Conservation (phyloP, 2,797 vertebrate genomes). For the Pangasius sanitwongsei region DNA sequence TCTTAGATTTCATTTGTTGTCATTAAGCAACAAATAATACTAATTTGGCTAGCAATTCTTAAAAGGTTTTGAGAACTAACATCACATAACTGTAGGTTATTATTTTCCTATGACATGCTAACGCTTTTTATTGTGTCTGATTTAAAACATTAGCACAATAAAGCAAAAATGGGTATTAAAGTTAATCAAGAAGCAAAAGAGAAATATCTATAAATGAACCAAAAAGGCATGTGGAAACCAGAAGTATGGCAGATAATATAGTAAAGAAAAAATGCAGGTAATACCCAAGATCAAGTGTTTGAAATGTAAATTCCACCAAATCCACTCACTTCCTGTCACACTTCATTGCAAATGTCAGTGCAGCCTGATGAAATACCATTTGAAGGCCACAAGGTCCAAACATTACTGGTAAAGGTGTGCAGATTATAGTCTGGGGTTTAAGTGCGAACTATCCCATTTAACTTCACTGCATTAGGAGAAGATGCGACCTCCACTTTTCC, state of each 20-base stretch:
- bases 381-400: slow-evolving; percentile 3
- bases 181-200: background rate
- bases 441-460: background rate
- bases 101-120: background rate
- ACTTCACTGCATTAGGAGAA: background rate
- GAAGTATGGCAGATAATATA: background rate
- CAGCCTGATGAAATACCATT: background rate
- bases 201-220: background rate
- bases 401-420: background rate
- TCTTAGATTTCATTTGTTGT: background rate
- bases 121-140: background rate
- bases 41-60: no score
- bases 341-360: background rate
- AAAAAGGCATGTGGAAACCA: background rate
- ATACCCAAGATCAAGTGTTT: slow-evolving; percentile 3
- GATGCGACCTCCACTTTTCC: slow-evolving; percentile 12
- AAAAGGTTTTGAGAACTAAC: no score
- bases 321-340: background rate
- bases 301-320: slow-evolving; percentile 7
- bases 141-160: background rate
- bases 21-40: background rate
- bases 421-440: background rate
- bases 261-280: background rate
- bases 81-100: no score
- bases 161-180: no score